Base-by-base conservation (phyloP, 1,140 invertebrate genomes). In the Reticulitermes speratus region DNA sequence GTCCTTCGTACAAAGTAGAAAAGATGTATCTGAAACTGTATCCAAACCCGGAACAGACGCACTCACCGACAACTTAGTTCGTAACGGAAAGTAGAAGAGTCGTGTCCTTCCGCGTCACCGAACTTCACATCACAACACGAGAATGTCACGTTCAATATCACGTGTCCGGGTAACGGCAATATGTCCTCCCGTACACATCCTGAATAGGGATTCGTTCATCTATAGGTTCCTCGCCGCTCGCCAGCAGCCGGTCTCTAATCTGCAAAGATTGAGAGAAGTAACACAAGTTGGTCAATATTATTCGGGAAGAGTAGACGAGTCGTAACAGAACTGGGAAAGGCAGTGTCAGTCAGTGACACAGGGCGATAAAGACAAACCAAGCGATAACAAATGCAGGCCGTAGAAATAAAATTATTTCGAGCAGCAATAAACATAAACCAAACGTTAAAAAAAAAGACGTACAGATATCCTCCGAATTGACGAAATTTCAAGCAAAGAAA, bases 131-230 rank as follows among this genome's bases (percentile, higher is more conserved):
- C n/a, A 75, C n/a, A 12, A 75, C 25, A 75, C 25, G n/a, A 3
- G 14, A 75, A 30, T 30, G 14, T n/a, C n/a, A 75, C 65, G 44
- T n/a, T 44, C 30, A 83, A 23, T 82, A 84, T 87, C 87, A 87
- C 52, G 87, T 86, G 30, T 83, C 85, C 23, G 87, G 87, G 52
- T 81, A 87, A 55, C 87, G 87, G 69, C 87, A 87, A 48, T 87
- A 87, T 44, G 87, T 87, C 52, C 84, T 52, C n/a, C 87, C 87
- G 55, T 87, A 87, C 11, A 87, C 65, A 52, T 87, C 87, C 48
- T 85, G 44, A n/a, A 65, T 44, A 6, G 87, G 84, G 48, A 85
- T 85, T 14, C 82, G 85, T 75, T 85, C 84, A 32, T 84, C 87
- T n/a, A 84, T 45, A 25, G 87, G 85, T 23, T 82, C 55, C 82